Evolutionary conservation across 1,140 invertebrate genomes (phyloP).

Genomic region (Drosophila setifemur): DNA sequence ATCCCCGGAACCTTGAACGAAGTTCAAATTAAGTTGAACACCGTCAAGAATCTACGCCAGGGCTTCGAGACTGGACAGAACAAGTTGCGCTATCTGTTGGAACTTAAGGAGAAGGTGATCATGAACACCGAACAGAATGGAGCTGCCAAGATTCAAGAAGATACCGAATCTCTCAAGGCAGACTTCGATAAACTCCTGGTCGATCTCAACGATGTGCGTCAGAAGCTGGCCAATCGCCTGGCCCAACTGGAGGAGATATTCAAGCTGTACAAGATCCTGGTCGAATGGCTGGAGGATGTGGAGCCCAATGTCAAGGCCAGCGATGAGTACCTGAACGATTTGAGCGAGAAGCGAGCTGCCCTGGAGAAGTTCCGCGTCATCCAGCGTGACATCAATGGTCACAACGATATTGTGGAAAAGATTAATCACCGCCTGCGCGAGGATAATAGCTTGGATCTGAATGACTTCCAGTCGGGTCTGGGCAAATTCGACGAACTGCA

Average conservation of each 20-base stretch:
- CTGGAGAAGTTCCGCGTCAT: slow-evolving; percentile 92
- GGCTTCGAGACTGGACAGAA: slow-evolving; percentile 95
- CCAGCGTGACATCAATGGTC: slow-evolving; percentile 89
- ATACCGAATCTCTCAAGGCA: slow-evolving; percentile 92
- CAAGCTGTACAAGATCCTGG: slow-evolving; percentile 89
- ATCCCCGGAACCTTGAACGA: slow-evolving; percentile 90
- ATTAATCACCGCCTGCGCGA: slow-evolving; percentile 87
- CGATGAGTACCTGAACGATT: slow-evolving; percentile 89
- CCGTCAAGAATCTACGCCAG: slow-evolving; percentile 91
- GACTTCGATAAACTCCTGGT: slow-evolving; percentile 93
- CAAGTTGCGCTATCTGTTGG: slow-evolving; percentile 93
- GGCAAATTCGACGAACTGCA: slow-evolving; percentile 88
- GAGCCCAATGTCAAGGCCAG: slow-evolving; percentile 90
- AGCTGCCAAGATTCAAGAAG: slow-evolving; percentile 93
- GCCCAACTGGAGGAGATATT: slow-evolving; percentile 92
- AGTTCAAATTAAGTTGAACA: slow-evolving; percentile 92
- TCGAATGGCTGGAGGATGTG: slow-evolving; percentile 93
- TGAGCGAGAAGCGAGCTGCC: slow-evolving; percentile 94
- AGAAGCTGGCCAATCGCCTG: slow-evolving; percentile 87
- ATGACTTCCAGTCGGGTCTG: slow-evolving; percentile 88
- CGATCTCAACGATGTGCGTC: slow-evolving; percentile 91
- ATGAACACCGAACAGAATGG: slow-evolving; percentile 95
- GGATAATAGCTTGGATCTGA: slow-evolving; percentile 86
- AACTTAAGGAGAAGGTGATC: slow-evolving; percentile 95
- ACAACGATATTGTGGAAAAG: slow-evolving; percentile 89